Conservation (phyloP, 2,113 vertebrate genomes). For the Corynorhinus townsendii region DNA sequence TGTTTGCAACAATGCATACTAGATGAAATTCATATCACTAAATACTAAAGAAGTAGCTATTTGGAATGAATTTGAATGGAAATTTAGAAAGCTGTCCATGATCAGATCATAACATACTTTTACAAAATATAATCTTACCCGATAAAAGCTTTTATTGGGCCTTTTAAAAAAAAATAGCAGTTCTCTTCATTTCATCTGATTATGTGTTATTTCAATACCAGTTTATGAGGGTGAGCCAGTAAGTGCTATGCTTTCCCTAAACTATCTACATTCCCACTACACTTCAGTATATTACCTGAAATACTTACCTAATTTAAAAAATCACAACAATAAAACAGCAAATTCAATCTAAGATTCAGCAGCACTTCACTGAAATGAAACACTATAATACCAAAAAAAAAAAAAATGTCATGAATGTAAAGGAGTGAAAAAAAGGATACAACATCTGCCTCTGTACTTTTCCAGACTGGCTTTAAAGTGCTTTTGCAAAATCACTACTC, state of each 20-base stretch:
- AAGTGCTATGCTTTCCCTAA: neutral
- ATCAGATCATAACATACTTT: neutral
- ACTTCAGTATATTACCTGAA: neutral
- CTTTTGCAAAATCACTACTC: neutral
- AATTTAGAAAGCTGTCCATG: neutral
- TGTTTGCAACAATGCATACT: neutral
- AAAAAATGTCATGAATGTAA: neutral
- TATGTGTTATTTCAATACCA: neutral
- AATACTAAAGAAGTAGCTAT: neutral
- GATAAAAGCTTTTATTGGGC: neutral
- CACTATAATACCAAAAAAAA: neutral
- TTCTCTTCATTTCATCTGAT: neutral
- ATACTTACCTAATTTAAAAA: neutral
- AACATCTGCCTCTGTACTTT: neutral
- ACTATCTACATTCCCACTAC: neutral
- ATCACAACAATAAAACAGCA: neutral
- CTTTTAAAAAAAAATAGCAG: neutral
- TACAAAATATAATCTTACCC: neutral
- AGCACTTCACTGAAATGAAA: neutral
- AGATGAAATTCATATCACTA: neutral
- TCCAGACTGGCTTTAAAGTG: neutral
- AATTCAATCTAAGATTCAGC: neutral
- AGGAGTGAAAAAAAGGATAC: no score
- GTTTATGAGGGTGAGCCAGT: neutral
- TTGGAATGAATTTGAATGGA: neutral